Evolutionary conservation across 1,140 invertebrate species (phyloP), one percentile per base, ranked within the genome.

Genomic region (Homarus americanus): DNA sequence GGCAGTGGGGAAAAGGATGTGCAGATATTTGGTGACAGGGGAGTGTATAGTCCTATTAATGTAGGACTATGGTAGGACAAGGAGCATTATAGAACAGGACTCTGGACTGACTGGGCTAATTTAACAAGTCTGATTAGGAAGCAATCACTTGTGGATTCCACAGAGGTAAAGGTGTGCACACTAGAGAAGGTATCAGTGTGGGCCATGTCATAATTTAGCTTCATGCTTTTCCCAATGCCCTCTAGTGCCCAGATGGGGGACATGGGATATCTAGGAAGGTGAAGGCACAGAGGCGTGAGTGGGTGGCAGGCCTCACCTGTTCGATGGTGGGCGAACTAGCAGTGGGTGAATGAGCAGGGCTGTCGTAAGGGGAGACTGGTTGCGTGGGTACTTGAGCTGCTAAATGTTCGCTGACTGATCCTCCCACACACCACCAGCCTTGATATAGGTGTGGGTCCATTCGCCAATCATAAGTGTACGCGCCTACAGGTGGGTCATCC

Each of bases 311-410:
- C 91, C 85, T 88, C 91, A 88, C 84, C 91, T 73, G 91, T 44
- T 63, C 82, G 82, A 28, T 80, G 73, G 80, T 82, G 85, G 82
- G 79, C 75, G 83, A 72, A 63, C 20, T 20, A 58, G 20, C 53
- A 69, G 66, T 90, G 82, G 85, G 76, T 75, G 73, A 66, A 53
- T 86, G 80, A 66, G 92, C 87, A 84, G 92, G 92, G 72, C 92
- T 92, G 88, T 92, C 92, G 80, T 87, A 88, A 87, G 92, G 92
- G 44, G 92, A 92, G 36, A 91, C 92, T 17, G 92, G 92, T 72
- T 92, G 92, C 28, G 88, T 91, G 73, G 92, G 92, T 32, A 92
- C 92, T 78, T 91, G 82, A 24, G 92, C 92, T 32, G 92, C 92
- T 49, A 92, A 69, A 41, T 91, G 90, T 49, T 92, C 80, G 89